Percentiles rank a stretch among this genome's conserved stretches.
These are phyloP conservation scores for Cephus spinipes DNA, from an alignment of 2,888 invertebrate genomes.

Conservation along the genomic window DNA sequence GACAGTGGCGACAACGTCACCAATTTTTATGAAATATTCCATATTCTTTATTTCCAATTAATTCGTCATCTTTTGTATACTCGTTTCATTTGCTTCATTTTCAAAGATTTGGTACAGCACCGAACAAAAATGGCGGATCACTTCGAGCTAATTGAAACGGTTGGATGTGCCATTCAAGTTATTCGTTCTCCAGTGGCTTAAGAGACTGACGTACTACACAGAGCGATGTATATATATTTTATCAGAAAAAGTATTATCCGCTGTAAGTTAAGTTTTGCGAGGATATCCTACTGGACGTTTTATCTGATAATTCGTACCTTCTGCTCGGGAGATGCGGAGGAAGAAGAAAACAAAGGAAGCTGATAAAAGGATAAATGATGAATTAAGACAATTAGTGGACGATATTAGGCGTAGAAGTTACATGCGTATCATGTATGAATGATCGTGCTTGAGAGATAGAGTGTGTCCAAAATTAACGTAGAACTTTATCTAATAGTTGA, in stretches of 20 bases:
- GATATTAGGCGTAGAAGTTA: not conserved
- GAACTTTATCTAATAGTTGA: not conserved
- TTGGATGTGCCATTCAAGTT: not conserved
- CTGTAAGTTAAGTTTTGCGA: conserved; percentile 7
- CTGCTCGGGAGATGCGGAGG: not conserved
- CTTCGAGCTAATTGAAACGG: not conserved
- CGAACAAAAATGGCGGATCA: not conserved
- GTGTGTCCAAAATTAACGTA: not conserved
- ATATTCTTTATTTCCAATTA: not conserved
- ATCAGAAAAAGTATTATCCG: conserved; percentile 35
- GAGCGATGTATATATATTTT: conserved; percentile 44
- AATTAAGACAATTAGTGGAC: not conserved
- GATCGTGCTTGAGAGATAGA: not conserved
- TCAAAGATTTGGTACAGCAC: not conserved
- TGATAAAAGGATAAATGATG: conserved; percentile 1
- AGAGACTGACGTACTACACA: conserved; percentile 38
- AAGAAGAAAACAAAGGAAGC: conserved; percentile 8
- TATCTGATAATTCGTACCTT: conserved; percentile 8
- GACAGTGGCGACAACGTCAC: not conserved
- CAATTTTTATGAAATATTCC: not conserved
- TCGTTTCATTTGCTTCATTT: not conserved
- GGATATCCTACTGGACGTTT: conserved; percentile 9
- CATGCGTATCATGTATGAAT: not conserved
- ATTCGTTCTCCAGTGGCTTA: conserved; percentile 32
- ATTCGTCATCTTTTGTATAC: not conserved